Conservation (phyloP, 2,888 invertebrate genomes). For the Plagiodera versicolora region DNA sequence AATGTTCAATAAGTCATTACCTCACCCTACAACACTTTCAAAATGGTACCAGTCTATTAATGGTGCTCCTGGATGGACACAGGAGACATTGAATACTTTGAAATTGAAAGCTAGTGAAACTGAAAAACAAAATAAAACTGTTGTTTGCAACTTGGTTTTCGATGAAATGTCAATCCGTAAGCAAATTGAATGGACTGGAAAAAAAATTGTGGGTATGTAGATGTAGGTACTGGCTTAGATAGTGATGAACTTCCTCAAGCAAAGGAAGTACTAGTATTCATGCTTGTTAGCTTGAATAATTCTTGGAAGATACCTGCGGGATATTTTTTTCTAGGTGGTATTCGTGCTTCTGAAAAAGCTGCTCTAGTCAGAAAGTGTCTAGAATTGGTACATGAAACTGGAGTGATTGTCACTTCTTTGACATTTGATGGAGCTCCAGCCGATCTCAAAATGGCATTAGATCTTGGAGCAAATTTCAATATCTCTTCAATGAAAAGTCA, state of each 20-base stretch:
- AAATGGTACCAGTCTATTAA: constrained; percentile 42
- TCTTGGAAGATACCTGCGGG: constrained; percentile 36
- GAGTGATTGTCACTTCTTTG: constrained; percentile 27
- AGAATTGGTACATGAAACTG: constrained; percentile 28
- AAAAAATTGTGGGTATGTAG: constrained; percentile 37
- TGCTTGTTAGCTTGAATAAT: constrained; percentile 30
- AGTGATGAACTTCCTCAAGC: constrained; percentile 33
- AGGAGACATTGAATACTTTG: constrained; percentile 5
- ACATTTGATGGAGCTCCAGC: constrained; percentile 37
- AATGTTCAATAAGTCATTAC: constrained; percentile 39
- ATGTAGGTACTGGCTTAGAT: constrained; percentile 34
- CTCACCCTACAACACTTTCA: constrained; percentile 39
- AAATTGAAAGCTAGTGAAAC: constrained; percentile 10
- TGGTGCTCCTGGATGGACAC: constrained; percentile 38
- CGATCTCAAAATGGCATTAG: constrained; percentile 28
- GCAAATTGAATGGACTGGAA: constrained; percentile 35
- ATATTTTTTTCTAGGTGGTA: constrained; percentile 32
- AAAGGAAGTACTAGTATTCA: constrained; percentile 33
- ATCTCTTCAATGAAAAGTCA: constrained; percentile 16
- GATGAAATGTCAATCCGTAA: constrained; percentile 39
- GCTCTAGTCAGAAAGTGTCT: constrained; percentile 30
- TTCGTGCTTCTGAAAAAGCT: constrained; percentile 27
- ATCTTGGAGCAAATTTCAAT: constrained; percentile 24
- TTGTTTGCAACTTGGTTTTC: constrained; percentile 33
- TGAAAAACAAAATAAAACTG: background rate